Base-by-base conservation (phyloP, 2,888 invertebrate species). In the Onthophagus sagittarius region DNA sequence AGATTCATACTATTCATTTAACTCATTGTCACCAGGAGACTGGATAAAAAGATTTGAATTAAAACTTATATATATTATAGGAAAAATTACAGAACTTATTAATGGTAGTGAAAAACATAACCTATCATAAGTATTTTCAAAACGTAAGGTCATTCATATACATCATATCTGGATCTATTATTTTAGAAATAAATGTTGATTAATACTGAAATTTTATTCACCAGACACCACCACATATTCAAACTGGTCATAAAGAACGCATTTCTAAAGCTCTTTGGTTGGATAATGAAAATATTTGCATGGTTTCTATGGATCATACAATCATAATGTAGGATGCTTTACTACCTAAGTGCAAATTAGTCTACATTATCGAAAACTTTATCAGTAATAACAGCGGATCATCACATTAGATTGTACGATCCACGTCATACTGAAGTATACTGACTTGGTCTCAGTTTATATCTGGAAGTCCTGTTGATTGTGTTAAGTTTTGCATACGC, bases 221-320 rank as follows among this genome's bases (percentile, higher is more conserved):
- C 0, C 81, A 94, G 92, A 91, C 92, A 15, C 97, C 99, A 0
- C 84, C 94, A 77, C 88, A 94, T 82, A 97, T 97, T 0, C 85
- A 99, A 76, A 93, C 94, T 84, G 98, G 98, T 0, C 99, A 99
- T 83, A 92, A 93, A 76, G 99, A 99, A 85, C 94, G 93, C 11
- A 90, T 99, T 14, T 94, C 95, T 0, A 91, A 92, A 0, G 90
- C 94, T 0, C 89, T 91, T 72, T 99, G 98, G 98, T 89, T 93
- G 79, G 92, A 94, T 78, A 88, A 88, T 73, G 88, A 90, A 77
- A 93, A 94, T 76, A 86, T 98, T 1, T 88, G 95, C 6, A 96
- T 97, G 0, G 90, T 93, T 71, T 96, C 98, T 0, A 97, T 97
- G 97, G 99, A 99, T 87, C 98, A 99, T 83, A 94, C 97, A 0